Conservation (phyloP, 1,140 invertebrate species). For the Chlorops oryzae region DNA sequence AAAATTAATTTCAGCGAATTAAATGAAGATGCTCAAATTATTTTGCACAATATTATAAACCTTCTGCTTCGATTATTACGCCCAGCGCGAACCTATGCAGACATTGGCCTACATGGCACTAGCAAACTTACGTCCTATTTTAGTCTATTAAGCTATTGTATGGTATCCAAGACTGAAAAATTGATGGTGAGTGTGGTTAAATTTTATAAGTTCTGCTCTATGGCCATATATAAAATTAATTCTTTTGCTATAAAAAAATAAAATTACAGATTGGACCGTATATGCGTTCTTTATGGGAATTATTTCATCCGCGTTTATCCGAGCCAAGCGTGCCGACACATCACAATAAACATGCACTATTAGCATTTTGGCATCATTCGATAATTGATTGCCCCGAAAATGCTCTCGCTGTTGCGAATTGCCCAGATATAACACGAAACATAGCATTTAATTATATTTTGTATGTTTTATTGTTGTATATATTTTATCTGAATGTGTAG, state of each 20-base stretch:
- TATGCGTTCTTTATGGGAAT: slow-evolving; percentile 84
- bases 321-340: slow-evolving; percentile 90
- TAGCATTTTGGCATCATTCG: slow-evolving; percentile 89
- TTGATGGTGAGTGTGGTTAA: slow-evolving; percentile 66
- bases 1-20: slow-evolving; percentile 47
- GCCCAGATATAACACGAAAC: slow-evolving; percentile 70
- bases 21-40: slow-evolving; percentile 65
- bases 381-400: slow-evolving; percentile 89
- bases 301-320: slow-evolving; percentile 91
- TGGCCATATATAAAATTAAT: background rate
- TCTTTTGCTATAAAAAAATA: background rate
- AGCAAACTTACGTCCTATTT: slow-evolving; percentile 90
- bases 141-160: slow-evolving; percentile 82
- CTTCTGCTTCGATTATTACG: slow-evolving; percentile 71
- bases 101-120: slow-evolving; percentile 77
- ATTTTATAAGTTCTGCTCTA: background rate
- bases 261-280: slow-evolving; percentile 70
- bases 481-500: too few relatives aligned
- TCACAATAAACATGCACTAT: slow-evolving; percentile 88
- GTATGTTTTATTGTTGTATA: slow-evolving; percentile 58
- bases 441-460: slow-evolving; percentile 96
- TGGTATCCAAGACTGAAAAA: slow-evolving; percentile 83
- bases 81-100: slow-evolving; percentile 75
- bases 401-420: slow-evolving; percentile 73
- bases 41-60: slow-evolving; percentile 80